Conservation (phyloP, 2,113 vertebrate species). For the Boulengeromyrus knoepffleri region DNA sequence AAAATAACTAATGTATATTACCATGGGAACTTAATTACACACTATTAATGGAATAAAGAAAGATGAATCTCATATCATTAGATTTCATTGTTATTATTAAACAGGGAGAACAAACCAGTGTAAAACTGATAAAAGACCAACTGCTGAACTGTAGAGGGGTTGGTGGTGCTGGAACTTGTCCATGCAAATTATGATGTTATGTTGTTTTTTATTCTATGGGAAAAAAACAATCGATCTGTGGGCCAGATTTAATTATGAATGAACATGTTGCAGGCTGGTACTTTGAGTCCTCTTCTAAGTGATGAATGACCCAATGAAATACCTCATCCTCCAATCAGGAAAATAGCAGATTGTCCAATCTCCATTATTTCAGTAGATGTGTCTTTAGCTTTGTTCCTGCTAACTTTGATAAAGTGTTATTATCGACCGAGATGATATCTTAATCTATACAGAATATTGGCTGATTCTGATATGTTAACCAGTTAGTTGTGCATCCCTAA, state of each 20-base stretch:
- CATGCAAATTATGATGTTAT: neutral
- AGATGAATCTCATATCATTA: neutral
- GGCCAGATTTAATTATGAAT: neutral
- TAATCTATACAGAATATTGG: neutral
- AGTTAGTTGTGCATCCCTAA: neutral
- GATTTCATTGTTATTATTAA: neutral
- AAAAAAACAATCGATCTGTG: neutral
- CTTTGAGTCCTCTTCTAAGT: neutral
- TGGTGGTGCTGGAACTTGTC: no score
- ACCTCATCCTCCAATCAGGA: neutral
- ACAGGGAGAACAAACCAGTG: neutral
- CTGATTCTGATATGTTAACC: neutral
- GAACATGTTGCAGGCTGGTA: neutral
- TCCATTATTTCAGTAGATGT: neutral
- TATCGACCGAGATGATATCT: neutral
- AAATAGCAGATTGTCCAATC: neutral
- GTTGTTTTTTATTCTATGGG: neutral
- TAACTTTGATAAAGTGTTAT: neutral
- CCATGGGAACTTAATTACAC: neutral
- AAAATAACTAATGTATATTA: no score
- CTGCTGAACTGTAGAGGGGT: neutral
- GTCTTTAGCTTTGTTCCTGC: neutral
- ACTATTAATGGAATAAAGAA: neutral
- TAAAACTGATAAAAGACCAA: neutral
- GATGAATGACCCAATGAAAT: neutral